Evolutionary conservation across 1,140 invertebrate genomes (phyloP), one percentile per base, ranked within the genome.

Genomic region (Drosophila yakuba): DNA sequence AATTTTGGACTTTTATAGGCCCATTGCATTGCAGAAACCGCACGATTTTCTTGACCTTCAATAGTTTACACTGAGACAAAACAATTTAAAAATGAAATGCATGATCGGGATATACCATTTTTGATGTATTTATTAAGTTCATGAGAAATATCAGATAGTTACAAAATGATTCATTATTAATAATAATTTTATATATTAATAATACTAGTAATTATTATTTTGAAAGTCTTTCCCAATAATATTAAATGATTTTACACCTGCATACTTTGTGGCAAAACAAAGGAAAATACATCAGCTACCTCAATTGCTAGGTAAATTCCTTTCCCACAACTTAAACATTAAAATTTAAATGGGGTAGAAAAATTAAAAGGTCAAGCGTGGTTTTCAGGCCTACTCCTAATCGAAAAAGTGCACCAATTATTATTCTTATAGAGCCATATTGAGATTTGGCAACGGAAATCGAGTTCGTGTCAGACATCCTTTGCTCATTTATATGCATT

Each of bases 401-500:
- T 32, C 28, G 28, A 32, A 32, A 7, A 32, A 32, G 71, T 74
- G 69, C 14, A 48, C 3, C 4, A 28, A 32, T 8, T 32, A 32
- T 8, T 32, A 7, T 7, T 32, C 7, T 32, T 32, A 32, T 32
- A 32, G 7, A 32, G 28, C 6, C 7, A 8, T 32, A 32, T 32
- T 32, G 28, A 32, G 8, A 32, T 32, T 32, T 39, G 35, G n/a
- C 43, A 64, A 64, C 23, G 14, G 43, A 66, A 64, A 17, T 20
- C 41, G 8, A 43, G 25, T n/a, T 52, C 36, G 60, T 43, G 38
- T 43, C 52, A 44, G 45, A 48, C 38, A 63, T 57, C 72, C 71
- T 52, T 55, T 76, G 25, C 72, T 79, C 83, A 86, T 86, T 88
- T 83, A 80, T 83, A 88, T 89, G 84, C 84, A 83, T 78, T 74